Evolutionary conservation across 92 coral and sea anemone genomes (phyloP).

Genomic region (Umimayanthus kanabou): DNA sequence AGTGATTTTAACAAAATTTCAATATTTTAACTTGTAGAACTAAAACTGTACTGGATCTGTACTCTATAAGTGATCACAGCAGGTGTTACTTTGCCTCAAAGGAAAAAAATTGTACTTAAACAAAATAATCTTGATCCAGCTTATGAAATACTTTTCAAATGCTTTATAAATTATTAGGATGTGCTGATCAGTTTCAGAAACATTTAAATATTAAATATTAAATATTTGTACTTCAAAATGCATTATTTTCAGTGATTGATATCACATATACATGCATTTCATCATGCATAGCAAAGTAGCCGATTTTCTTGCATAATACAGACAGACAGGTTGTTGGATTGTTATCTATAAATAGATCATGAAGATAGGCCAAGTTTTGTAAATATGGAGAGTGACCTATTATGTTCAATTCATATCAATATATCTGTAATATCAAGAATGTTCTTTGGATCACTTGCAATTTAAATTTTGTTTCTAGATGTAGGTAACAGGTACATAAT

Average conservation of each 20-base stretch:
- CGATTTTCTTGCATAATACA: neutral
- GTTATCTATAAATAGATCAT: neutral
- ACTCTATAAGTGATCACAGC: neutral
- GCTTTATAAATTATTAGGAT: neutral
- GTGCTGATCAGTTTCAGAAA: neutral
- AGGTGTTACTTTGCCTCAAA: neutral
- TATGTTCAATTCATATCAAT: neutral
- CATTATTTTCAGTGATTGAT: neutral
- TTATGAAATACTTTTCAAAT: neutral
- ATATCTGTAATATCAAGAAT: constrained; percentile 2
- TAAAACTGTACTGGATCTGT: too few species aligned
- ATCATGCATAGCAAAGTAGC: neutral
- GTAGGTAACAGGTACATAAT: neutral
- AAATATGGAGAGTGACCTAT: neutral
- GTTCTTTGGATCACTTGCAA: neutral
- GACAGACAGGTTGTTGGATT: neutral
- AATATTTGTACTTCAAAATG: neutral
- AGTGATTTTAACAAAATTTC: neutral
- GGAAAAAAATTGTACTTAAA: neutral
- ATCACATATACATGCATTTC: neutral
- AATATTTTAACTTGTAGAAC: neutral
- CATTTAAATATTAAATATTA: neutral
- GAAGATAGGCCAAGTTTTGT: neutral
- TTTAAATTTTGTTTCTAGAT: neutral
- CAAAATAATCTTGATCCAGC: neutral